A percentile compares a stretch with the other conserved stretches of the same genome.
Conservation (phyloP, 23 tunicate genomes). For the Halocynthia roretzi region DNA sequence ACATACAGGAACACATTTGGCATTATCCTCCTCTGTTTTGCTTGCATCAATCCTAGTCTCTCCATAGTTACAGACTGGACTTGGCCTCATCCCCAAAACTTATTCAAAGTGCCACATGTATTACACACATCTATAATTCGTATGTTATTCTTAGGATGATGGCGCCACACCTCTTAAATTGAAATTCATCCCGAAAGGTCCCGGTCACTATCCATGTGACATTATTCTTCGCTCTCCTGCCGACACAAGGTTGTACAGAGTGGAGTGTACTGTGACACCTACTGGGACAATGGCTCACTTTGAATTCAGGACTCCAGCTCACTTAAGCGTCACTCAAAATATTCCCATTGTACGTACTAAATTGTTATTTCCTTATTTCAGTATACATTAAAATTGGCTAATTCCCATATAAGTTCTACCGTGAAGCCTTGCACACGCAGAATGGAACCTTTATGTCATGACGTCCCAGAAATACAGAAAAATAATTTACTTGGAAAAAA, state of each 20-base stretch:
- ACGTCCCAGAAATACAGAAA: too few relatives aligned
- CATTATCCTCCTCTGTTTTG: too few relatives aligned
- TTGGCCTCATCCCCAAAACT: background rate
- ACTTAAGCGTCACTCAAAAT: conserved; percentile 76
- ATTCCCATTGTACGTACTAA: conserved; percentile 76
- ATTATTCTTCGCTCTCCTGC: conserved; percentile 52
- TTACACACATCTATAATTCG: too few relatives aligned
- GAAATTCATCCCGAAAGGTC: conserved; percentile 51
- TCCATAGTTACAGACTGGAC: too few relatives aligned
- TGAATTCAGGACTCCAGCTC: conserved; percentile 82
- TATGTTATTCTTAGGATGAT: conserved; percentile 35
- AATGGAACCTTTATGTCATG: too few relatives aligned
- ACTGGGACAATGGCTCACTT: conserved; percentile 66
- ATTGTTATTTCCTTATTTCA: background rate
- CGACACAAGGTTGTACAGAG: conserved; percentile 62
- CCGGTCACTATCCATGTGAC: conserved; percentile 91
- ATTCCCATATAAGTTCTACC: too few relatives aligned
- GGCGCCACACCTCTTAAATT: conserved; percentile 54
- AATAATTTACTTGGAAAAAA: too few relatives aligned
- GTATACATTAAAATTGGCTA: too few relatives aligned
- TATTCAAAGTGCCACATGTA: background rate
- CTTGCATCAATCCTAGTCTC: too few relatives aligned
- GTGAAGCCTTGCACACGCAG: too few relatives aligned
- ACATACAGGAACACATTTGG: too few relatives aligned
- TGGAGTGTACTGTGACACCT: conserved; percentile 86